A percentile compares a stretch with the other conserved stretches of the same genome.
phyloP scores from a whole-genome alignment of 2,797 vertebrate genomes.

The Brachyrhaphis roseni region DNA sequence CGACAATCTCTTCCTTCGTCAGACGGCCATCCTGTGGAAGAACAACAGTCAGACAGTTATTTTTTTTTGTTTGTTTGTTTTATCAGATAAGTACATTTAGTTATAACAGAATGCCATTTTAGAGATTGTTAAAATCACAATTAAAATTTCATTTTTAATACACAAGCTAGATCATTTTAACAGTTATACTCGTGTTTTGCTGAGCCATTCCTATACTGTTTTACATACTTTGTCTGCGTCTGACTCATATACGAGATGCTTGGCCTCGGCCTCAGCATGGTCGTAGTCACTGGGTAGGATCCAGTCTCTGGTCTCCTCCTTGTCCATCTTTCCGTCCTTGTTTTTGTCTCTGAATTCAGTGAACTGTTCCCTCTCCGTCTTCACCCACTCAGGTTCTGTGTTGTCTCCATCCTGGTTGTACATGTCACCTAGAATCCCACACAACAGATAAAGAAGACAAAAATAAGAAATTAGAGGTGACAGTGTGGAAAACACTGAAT shows the following conservation, averaged over 20 bases:
- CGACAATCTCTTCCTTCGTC: conserved; percentile 93
- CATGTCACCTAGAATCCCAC: conserved; percentile 88
- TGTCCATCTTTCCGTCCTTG: conserved; percentile 96
- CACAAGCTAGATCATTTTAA: not conserved
- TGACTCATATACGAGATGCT: conserved; percentile 95
- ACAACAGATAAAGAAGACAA: not conserved
- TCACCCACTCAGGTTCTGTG: conserved; percentile 96
- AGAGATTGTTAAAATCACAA: not conserved
- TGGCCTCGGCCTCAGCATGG: conserved; percentile 95
- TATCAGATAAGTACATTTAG: not conserved
- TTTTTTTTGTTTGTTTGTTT: not conserved
- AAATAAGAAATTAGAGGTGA: not conserved
- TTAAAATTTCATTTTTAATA: not conserved
- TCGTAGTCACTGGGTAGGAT: conserved; percentile 97
- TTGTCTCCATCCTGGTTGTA: conserved; percentile 92
- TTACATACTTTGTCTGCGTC: conserved; percentile 88
- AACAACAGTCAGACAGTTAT: conserved; percentile 10
- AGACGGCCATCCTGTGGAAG: conserved; percentile 88
- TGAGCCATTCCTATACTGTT: not conserved
- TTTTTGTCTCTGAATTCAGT: conserved; percentile 97
- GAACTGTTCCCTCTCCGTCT: conserved; percentile 94
- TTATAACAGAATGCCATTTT: not conserved
- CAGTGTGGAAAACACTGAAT: not conserved
- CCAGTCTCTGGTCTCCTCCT: conserved; percentile 97
- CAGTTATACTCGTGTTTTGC: not conserved